phyloP scores from a whole-genome alignment of 2,797 vertebrate genomes.

The Hydrophis major region DNA sequence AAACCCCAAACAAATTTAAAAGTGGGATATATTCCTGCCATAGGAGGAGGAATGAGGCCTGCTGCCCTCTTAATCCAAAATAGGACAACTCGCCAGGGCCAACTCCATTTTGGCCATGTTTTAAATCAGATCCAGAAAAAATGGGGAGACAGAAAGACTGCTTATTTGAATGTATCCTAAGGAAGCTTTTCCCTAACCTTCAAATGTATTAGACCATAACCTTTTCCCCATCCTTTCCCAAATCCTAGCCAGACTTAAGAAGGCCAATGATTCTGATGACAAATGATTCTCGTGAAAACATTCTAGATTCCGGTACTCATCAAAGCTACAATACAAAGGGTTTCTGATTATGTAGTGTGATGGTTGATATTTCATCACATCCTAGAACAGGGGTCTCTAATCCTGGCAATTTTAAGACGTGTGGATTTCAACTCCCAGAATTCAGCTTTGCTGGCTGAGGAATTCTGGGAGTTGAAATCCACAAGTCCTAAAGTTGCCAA shows the following conservation, averaged over 20 bases:
- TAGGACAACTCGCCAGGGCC: neutral
- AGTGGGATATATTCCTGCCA: neutral
- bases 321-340: neutral
- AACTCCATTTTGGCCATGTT: neutral
- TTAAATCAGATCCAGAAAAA: neutral
- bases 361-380: neutral
- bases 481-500: too few species aligned
- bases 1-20: neutral
- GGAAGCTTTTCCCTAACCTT: neutral
- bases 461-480: too few species aligned
- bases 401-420: too few species aligned
- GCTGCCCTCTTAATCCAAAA: neutral
- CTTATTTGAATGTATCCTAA: neutral
- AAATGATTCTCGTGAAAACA: neutral
- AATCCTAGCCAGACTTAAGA: neutral
- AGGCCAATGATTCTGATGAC: neutral
- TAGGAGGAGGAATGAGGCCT: neutral
- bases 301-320: neutral
- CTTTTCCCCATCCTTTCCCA: neutral
- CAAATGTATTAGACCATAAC: neutral
- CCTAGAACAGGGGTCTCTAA: neutral
- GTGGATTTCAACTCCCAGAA: too few species aligned
- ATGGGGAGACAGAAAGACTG: neutral
- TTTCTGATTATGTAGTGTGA: neutral
- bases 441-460: too few species aligned